Evolutionary conservation across 1,140 invertebrate species (phyloP).

Genomic region (Aphidius gifuensis): DNA sequence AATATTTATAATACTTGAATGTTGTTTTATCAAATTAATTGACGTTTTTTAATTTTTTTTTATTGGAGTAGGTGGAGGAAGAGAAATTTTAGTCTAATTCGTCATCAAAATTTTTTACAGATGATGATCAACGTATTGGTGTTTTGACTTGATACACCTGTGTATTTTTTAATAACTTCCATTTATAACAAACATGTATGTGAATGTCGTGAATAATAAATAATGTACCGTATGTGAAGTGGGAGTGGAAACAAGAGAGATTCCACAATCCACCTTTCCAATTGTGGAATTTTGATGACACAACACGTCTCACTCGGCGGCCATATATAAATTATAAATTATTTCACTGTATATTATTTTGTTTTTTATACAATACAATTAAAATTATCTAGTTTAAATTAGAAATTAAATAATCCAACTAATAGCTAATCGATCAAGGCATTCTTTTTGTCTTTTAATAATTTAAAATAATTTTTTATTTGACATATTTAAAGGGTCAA

Average conservation of each 20-base stretch:
- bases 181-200: background rate
- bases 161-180: slow-evolving; percentile 5
- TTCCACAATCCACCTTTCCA: slow-evolving; percentile 19
- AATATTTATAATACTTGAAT: background rate
- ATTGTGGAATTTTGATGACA: slow-evolving; percentile 21
- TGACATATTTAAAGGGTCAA: too few species aligned
- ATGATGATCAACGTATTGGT: background rate
- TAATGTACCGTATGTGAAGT: too few species aligned
- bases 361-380: too few species aligned
- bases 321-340: slow-evolving; percentile 5
- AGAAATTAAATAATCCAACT: too few species aligned
- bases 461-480: too few species aligned
- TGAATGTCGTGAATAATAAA: slow-evolving; percentile 5
- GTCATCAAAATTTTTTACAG: slow-evolving; percentile 5
- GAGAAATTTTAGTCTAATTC: slow-evolving; percentile 2
- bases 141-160: slow-evolving; percentile 2
- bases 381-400: too few species aligned
- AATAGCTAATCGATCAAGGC: too few species aligned
- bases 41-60: background rate
- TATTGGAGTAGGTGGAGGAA: background rate
- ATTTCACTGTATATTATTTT: too few species aligned
- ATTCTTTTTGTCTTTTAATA: too few species aligned
- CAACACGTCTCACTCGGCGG: background rate
- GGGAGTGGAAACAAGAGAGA: background rate
- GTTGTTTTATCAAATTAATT: background rate